phyloP scores from a whole-genome alignment of 1,140 invertebrate genomes.

The Temnothorax longispinosus region DNA sequence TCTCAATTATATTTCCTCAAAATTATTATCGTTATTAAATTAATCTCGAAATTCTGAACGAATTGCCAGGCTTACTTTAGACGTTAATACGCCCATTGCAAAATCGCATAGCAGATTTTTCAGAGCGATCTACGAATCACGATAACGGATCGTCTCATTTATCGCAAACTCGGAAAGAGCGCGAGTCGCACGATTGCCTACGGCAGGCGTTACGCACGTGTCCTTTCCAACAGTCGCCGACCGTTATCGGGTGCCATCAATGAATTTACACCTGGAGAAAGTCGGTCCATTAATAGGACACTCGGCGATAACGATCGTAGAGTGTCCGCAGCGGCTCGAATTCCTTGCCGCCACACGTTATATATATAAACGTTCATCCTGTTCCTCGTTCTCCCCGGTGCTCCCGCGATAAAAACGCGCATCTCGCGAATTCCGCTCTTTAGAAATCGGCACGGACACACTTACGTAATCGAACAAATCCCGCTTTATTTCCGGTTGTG shows the following conservation, averaged over 20 bases:
- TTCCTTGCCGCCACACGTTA: conserved; percentile 53
- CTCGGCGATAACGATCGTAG: conserved; percentile 64
- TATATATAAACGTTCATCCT: conserved; percentile 51
- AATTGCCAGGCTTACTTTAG: background rate
- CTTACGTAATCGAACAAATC: conserved; percentile 48
- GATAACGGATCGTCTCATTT: background rate
- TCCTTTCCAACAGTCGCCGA: background rate
- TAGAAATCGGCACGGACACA: conserved; percentile 39
- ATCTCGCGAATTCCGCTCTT: conserved; percentile 53
- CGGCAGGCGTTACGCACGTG: conserved; percentile 15
- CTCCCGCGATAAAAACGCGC: conserved; percentile 13
- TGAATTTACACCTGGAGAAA: conserved; percentile 71
- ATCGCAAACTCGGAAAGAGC: background rate
- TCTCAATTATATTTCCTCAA: background rate
- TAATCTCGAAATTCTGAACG: background rate
- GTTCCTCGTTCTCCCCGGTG: conserved; percentile 1
- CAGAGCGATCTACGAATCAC: background rate
- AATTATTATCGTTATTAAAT: background rate
- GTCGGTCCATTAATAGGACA: conserved; percentile 74
- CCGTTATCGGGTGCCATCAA: conserved; percentile 65
- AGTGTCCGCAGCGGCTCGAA: conserved; percentile 34
- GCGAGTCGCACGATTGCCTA: background rate
- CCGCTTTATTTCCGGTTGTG: conserved; percentile 25
- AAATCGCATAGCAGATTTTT: background rate
- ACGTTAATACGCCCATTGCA: background rate